A percentile compares a stretch with the other conserved stretches of the same genome.
Evolutionary conservation across 2,797 vertebrate species (phyloP).

Genomic region (Enteromius afrohamiltoni): DNA sequence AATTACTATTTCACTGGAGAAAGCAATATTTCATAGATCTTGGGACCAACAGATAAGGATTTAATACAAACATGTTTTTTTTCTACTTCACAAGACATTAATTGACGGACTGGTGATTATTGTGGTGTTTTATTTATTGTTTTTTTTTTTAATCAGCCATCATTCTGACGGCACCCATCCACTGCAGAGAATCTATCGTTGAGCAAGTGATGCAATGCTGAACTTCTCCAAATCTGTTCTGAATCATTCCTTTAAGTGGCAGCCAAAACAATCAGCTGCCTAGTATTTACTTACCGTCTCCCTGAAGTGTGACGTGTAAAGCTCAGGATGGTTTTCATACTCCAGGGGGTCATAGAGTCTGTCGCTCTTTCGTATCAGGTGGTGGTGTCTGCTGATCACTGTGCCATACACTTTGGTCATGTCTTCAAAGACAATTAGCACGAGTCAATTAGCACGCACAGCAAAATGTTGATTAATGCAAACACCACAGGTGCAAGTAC

Average conservation of each 20-base stretch:
- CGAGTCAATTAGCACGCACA: background rate
- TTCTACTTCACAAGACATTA: background rate
- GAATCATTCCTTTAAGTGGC: background rate
- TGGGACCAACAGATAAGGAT: background rate
- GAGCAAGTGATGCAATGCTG: background rate
- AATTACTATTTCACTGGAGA: background rate
- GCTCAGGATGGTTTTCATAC: constrained; percentile 90
- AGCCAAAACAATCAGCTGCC: background rate
- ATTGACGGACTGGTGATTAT: background rate
- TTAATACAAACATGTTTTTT: background rate
- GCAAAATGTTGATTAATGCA: background rate
- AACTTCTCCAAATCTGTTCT: background rate
- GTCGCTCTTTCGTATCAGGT: constrained; percentile 91
- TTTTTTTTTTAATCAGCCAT: too few relatives aligned
- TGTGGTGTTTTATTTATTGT: background rate
- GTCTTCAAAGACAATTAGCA: constrained; percentile 73
- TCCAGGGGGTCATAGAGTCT: constrained; percentile 88
- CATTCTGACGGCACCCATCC: background rate
- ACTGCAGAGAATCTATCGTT: background rate
- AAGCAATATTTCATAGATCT: background rate
- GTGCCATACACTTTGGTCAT: constrained; percentile 92
- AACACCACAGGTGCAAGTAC: background rate
- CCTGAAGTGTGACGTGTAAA: constrained; percentile 92
- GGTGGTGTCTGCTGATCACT: constrained; percentile 94
- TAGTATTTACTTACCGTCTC: constrained; percentile 82